Conservation (phyloP, 2,888 invertebrate genomes). For the Sphecodes monilicornis region DNA sequence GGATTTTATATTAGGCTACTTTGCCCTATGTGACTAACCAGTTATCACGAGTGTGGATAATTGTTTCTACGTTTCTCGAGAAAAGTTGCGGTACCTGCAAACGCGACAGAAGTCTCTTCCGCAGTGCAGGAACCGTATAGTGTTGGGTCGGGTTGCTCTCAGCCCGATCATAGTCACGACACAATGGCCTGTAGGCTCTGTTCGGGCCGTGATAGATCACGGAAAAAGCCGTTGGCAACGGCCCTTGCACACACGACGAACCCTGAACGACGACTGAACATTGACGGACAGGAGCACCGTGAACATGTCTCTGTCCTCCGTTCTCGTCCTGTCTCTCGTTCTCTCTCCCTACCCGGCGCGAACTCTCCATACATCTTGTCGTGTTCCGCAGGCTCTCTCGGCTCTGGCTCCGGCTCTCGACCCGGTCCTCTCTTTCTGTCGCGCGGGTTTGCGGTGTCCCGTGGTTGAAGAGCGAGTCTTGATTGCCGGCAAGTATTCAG, state of each 20-base stretch:
- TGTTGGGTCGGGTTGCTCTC: conserved; percentile 69
- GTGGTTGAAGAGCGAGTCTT: conserved; percentile 72
- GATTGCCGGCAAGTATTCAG: conserved; percentile 81
- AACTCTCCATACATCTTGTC: conserved; percentile 49
- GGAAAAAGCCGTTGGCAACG: conserved; percentile 46
- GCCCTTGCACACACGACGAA: conserved; percentile 68
- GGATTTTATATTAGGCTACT: background rate
- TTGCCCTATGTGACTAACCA: background rate
- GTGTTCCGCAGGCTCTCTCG: conserved; percentile 21
- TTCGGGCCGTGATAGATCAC: conserved; percentile 39
- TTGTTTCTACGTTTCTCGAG: background rate
- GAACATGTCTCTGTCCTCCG: conserved; percentile 40
- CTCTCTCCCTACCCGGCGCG: conserved; percentile 1
- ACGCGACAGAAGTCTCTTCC: conserved; percentile 78
- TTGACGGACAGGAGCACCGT: conserved; percentile 70
- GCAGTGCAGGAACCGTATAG: conserved; percentile 76
- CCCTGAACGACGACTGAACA: conserved; percentile 74
- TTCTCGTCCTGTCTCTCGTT: background rate
- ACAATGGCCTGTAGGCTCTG: conserved; percentile 20
- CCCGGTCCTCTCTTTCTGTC: conserved; percentile 49
- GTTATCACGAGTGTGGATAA: background rate
- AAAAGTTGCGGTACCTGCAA: conserved; percentile 74
- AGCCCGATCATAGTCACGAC: conserved; percentile 74
- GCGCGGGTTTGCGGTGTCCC: conserved; percentile 57
- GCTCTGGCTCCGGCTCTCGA: background rate